Evolutionary conservation across 2,113 vertebrate genomes (phyloP).

Genomic region (Alectura lathami): DNA sequence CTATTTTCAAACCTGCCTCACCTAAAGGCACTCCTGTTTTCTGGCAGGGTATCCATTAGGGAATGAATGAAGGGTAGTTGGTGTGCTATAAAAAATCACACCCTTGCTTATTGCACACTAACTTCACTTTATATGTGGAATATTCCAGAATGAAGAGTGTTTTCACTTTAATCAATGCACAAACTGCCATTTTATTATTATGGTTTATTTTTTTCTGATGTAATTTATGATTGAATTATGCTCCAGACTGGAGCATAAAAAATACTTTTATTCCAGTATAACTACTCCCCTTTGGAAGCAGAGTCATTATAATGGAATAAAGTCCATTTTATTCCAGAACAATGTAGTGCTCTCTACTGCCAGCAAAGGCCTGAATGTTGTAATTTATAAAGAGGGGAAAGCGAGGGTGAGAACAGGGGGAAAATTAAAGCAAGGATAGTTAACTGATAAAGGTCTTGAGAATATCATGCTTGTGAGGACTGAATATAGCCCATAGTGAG

Average conservation of each 20-base stretch:
- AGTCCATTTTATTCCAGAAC: constrained; percentile 73
- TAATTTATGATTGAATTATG: constrained; percentile 78
- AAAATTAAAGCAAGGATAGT: constrained; percentile 64
- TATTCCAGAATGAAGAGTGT: constrained; percentile 71
- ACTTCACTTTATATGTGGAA: constrained; percentile 62
- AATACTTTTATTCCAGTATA: constrained; percentile 72
- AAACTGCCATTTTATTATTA: constrained; percentile 77
- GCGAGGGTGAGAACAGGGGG: constrained; percentile 36
- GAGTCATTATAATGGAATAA: constrained; percentile 73
- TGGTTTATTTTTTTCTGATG: constrained; percentile 71
- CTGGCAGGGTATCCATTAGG: constrained; percentile 62
- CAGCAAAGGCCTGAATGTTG: constrained; percentile 57
- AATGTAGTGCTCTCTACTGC: constrained; percentile 63
- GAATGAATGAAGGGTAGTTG: constrained; percentile 58
- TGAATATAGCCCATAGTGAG: constrained; percentile 17
- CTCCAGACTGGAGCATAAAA: constrained; percentile 69
- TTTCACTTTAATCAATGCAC: constrained; percentile 75
- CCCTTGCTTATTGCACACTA: constrained; percentile 67
- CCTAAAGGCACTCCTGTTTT: constrained; percentile 61
- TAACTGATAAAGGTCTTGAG: constrained; percentile 69
- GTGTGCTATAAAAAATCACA: constrained; percentile 63
- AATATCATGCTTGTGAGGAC: constrained; percentile 28
- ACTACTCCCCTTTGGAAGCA: constrained; percentile 72
- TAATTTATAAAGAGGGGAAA: constrained; percentile 68
- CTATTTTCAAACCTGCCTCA: constrained; percentile 43